A percentile compares a stretch with the other conserved stretches of the same genome.
phyloP scores from a whole-genome alignment of 2,797 vertebrate species.

The Rhabdomys pumilio region DNA sequence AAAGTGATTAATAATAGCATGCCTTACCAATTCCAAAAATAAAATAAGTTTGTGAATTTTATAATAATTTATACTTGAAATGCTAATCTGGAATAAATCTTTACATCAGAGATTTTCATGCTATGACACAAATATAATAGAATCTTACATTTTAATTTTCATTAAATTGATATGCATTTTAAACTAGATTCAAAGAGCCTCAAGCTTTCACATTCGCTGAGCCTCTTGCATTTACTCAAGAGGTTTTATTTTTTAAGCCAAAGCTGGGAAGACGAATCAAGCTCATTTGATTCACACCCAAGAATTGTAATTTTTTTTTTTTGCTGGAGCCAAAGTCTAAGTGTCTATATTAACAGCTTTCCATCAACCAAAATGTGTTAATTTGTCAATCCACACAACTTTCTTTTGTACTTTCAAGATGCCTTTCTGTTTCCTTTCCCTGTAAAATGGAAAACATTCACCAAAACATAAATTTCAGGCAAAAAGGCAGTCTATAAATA shows the following conservation, averaged over 20 bases:
- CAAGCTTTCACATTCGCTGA: conserved; percentile 61
- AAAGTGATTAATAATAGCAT: conserved; percentile 74
- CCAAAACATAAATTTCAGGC: conserved; percentile 61
- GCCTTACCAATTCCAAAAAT: conserved; percentile 54
- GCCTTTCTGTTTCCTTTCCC: conserved; percentile 23
- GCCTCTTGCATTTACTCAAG: conserved; percentile 69
- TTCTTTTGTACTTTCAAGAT: conserved; percentile 59
- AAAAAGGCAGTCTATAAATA: conserved; percentile 10
- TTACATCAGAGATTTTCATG: conserved; percentile 57
- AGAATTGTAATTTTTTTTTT: conserved; percentile 72
- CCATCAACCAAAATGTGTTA: conserved; percentile 69
- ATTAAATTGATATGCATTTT: conserved; percentile 71
- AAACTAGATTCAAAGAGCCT: conserved; percentile 54
- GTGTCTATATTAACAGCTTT: conserved; percentile 72
- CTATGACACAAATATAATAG: conserved; percentile 61
- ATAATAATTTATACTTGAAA: conserved; percentile 73
- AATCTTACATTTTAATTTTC: conserved; percentile 76
- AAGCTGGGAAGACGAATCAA: conserved; percentile 76
- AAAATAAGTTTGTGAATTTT: conserved; percentile 75
- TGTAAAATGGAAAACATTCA: not conserved
- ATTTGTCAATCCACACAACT: conserved; percentile 69
- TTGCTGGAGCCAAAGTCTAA: conserved; percentile 63
- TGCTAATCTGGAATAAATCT: conserved; percentile 67
- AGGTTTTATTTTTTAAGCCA: conserved; percentile 80
- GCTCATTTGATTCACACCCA: conserved; percentile 77